Evolutionary conservation across 2,113 vertebrate species (phyloP).

Genomic region (Argyrosomus japonicus): DNA sequence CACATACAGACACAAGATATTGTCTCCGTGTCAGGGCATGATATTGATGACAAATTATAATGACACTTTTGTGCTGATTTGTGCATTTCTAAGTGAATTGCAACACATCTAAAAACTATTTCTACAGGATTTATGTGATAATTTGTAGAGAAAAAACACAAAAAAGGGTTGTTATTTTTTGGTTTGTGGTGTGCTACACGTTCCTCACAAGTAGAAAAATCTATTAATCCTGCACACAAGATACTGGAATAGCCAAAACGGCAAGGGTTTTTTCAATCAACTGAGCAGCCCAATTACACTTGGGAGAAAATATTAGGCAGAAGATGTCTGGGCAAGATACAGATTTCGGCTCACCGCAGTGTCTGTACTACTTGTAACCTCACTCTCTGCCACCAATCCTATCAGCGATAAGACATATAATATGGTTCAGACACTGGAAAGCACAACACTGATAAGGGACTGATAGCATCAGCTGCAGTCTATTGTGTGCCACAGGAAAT

Average conservation of each 20-base stretch:
- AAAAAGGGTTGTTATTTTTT: not conserved
- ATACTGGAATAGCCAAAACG: slow-evolving; percentile 14
- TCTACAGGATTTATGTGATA: not conserved
- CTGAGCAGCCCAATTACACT: slow-evolving; percentile 10
- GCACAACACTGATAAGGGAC: slow-evolving; percentile 57
- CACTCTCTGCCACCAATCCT: slow-evolving; percentile 19
- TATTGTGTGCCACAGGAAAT: slow-evolving; percentile 75
- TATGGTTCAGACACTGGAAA: slow-evolving; percentile 60
- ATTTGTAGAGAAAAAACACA: not conserved
- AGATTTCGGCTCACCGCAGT: slow-evolving; percentile 20
- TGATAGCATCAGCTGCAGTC: slow-evolving; percentile 66
- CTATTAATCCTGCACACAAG: not conserved
- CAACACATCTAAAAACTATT: not conserved
- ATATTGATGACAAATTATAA: slow-evolving; percentile 13
- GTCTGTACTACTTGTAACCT: slow-evolving; percentile 40
- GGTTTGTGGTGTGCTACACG: not conserved
- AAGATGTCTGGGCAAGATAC: slow-evolving; percentile 56
- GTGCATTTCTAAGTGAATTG: not conserved
- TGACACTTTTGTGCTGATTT: not conserved
- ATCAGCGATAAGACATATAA: slow-evolving; percentile 47
- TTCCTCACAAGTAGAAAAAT: not conserved
- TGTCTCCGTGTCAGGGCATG: slow-evolving; percentile 1
- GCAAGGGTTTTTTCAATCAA: slow-evolving; percentile 35
- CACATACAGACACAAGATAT: slow-evolving; percentile 16
- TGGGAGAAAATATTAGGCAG: slow-evolving; percentile 15